These are phyloP conservation scores for Nothobranchius furzeri DNA, from an alignment of 2,113 vertebrate species.

Conservation along the genomic window DNA sequence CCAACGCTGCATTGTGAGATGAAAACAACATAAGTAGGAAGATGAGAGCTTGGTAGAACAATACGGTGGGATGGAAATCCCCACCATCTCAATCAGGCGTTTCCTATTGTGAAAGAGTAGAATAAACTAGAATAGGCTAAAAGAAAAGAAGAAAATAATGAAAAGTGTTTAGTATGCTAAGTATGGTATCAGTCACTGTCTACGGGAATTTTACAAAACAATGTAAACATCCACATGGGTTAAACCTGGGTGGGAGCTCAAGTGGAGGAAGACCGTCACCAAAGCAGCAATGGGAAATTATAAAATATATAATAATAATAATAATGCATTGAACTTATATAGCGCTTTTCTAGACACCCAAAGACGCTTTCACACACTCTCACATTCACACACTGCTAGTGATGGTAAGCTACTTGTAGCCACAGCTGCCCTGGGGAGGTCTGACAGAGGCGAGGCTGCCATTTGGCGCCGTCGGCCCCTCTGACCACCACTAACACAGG, in stretches of 20 bases:
- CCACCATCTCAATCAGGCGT: constrained; percentile 56
- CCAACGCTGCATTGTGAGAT: constrained; percentile 58
- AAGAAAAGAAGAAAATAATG: constrained; percentile 39
- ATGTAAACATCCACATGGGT: constrained; percentile 4
- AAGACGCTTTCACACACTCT: too few relatives aligned
- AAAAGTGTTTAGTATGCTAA: constrained; percentile 36
- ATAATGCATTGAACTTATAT: too few relatives aligned
- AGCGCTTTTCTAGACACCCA: too few relatives aligned
- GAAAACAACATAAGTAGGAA: constrained; percentile 60
- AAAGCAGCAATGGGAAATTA: constrained; percentile 2
- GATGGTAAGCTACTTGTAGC: too few relatives aligned
- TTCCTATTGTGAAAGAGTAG: constrained; percentile 67
- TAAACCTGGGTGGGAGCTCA: constrained; percentile 29
- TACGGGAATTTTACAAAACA: constrained; percentile 11
- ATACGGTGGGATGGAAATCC: constrained; percentile 60
- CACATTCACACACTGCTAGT: too few relatives aligned
- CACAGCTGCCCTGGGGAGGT: too few relatives aligned
- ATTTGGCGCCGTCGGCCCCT: too few relatives aligned
- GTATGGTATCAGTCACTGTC: constrained; percentile 19
- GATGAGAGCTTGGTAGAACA: constrained; percentile 66
- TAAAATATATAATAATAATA: not conserved
- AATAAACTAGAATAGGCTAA: constrained; percentile 35
- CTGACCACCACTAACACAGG: too few relatives aligned
- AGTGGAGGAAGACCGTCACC: not conserved
- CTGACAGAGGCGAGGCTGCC: too few relatives aligned